Evolutionary conservation across 2,797 vertebrate genomes (phyloP).

Genomic region (Malacoraja senta): DNA sequence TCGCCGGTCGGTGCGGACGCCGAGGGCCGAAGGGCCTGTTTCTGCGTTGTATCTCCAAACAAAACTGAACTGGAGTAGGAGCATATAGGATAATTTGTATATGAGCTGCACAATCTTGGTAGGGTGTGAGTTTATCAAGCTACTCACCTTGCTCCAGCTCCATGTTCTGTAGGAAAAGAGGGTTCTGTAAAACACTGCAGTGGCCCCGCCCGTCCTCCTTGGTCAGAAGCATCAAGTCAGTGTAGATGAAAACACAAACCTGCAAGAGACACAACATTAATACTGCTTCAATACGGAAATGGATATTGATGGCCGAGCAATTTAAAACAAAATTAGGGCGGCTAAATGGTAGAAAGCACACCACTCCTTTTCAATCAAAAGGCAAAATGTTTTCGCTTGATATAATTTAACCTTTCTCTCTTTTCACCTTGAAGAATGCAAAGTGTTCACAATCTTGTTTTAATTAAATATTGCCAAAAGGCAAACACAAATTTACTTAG

Average conservation of each 20-base stretch:
- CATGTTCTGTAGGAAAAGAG: constrained; percentile 78
- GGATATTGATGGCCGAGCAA: neutral
- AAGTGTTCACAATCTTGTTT: neutral
- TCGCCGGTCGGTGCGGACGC: too few species aligned
- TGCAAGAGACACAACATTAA: constrained; percentile 44
- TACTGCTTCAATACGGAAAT: neutral
- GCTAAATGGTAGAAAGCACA: neutral
- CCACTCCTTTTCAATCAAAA: neutral
- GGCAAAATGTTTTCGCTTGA: neutral
- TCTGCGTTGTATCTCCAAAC: too few species aligned
- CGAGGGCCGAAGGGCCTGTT: too few species aligned
- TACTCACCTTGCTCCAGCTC: constrained; percentile 79
- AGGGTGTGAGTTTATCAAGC: neutral
- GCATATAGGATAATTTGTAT: neutral
- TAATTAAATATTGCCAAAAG: neutral
- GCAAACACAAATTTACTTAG: neutral
- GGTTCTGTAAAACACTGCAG: constrained; percentile 86
- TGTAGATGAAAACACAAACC: constrained; percentile 89
- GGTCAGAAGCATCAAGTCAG: constrained; percentile 85
- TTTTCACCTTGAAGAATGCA: neutral
- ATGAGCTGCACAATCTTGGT: neutral
- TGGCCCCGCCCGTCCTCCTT: constrained; percentile 80
- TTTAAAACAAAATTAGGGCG: neutral
- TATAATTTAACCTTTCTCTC: neutral
- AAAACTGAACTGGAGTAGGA: neutral